phyloP scores from a whole-genome alignment of 2,113 vertebrate species.

The Platichthys flesus region DNA sequence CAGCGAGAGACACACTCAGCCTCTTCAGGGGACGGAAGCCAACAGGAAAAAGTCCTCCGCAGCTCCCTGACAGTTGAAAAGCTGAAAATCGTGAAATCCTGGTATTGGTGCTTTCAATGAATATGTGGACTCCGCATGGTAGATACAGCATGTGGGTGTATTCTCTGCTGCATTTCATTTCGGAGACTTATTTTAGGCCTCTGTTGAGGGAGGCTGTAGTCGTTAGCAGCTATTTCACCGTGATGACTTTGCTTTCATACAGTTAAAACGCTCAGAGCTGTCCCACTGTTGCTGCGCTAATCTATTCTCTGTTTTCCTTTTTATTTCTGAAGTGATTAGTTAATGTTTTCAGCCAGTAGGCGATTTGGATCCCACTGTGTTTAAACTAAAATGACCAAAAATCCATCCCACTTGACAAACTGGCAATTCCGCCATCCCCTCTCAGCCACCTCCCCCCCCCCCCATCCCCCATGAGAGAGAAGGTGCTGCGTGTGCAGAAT shows the following conservation, averaged over 20 bases:
- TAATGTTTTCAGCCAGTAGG: neutral
- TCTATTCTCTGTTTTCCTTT: neutral
- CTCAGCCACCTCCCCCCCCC: no score
- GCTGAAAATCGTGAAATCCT: conserved; percentile 20
- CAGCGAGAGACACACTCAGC: conserved; percentile 30
- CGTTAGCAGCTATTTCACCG: neutral
- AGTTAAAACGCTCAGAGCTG: neutral
- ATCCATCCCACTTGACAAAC: neutral
- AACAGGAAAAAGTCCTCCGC: conserved; percentile 28
- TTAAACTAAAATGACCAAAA: no score
- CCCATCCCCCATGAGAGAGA: no score
- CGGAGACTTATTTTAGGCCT: neutral
- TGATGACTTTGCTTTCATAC: neutral
- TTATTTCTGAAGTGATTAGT: neutral
- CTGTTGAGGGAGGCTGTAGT: neutral
- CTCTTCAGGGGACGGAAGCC: conserved; percentile 3
- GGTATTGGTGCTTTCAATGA: conserved; percentile 11
- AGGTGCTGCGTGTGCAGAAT: neutral
- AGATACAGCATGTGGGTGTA: neutral
- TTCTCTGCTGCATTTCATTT: neutral
- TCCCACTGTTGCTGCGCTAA: neutral
- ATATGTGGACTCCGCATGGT: conserved; percentile 3
- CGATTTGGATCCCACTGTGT: neutral
- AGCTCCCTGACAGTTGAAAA: conserved; percentile 31
- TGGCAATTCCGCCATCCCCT: no score